Evolutionary conservation across 2,797 vertebrate species (phyloP), one percentile per base, ranked within the genome.

Genomic region (Sebastes nivosus): DNA sequence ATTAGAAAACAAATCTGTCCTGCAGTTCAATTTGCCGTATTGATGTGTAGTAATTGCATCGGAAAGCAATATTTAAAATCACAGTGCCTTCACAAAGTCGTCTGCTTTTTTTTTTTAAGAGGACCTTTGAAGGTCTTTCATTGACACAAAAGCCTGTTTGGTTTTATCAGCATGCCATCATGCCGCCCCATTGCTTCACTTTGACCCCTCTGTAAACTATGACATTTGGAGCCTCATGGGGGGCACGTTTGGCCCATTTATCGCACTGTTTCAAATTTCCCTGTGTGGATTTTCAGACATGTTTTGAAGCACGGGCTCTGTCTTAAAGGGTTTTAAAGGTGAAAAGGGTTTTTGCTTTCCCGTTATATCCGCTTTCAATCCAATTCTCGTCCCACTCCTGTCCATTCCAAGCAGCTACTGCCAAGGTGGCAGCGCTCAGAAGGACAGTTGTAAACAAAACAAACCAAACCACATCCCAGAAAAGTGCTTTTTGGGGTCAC

Each of bases 401-500:
- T 89, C 82, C 75, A 78, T 89, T 92, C 85, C 90, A 80, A 88
- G 73, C 79, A 68, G 79, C 85, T 59, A 64, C 76, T 87, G 90
- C 92, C 89, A 90, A 91, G 77, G 89, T 92, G 92, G 85, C 89
- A 84, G 80, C 55, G 75, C 79, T 91, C 87, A 90, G 92, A 95
- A 95, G 93, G 94, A 93, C 93, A 89, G 88, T 79, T 91, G 88
- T 89, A 92, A 95, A 93, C 89, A 91, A 93, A 52, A 90, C 92
- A 92, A 89, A 90, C 84, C 87, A 72, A 80, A 88, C 87, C 82
- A 78, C 89, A 90, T 91, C 89, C 85, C 82, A 89, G 86, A 93
- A 86, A 94, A 95, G 90, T 90, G 90, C 87, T 93, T 94, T 69
- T 86, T 81, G 90, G 92, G 97, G 98, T 99, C 98, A 98, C 98